Evolutionary conservation across 2,797 vertebrate genomes (phyloP), one percentile per base, ranked within the genome.

Genomic region (Xerus rutilus): DNA sequence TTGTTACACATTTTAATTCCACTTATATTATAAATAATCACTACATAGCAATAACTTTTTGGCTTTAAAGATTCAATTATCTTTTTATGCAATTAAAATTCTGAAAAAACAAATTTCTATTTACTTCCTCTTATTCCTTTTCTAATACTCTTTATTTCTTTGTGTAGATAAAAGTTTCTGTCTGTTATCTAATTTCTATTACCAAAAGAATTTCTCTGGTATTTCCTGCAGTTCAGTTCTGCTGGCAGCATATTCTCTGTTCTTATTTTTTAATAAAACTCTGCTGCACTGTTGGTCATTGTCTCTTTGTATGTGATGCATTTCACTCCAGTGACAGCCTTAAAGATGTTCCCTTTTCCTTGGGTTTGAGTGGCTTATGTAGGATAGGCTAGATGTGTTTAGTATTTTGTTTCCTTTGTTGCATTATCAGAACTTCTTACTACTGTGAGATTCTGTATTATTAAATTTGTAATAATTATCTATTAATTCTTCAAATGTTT

Each of bases 391-490:
- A 43, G 9, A 13, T 83, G 30, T 21, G 4, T 2, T 10, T 18
- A 18, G 9, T 1, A 12, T 35, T 39, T 89, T 28, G 7, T 77
- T 93, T 78, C 1, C 64, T 89, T 23, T 35, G 13, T 52, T 59
- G 72, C 25, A 3, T 30, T 84, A 57, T 73, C 7, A 69, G 54
- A 84, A 39, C 20, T 86, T 91, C 45, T 69, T 78, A 23, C 7
- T 23, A 89, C 5, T 74, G 9, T 65, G 35, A 77, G 4, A 7
- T 73, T 59, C 45, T 43, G 2, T 73, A 17, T 83, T 88, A 73
- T 8, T 93, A 65, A 91, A 81, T 86, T 91, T 84, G 30, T 67
- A 70, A 89, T 92, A 47, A 2, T n/a, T 90, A 79, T 79, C 28
- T 32, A 28, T 69, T 93, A 28, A 77, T 91, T 93, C 13, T 73